These are phyloP conservation scores for Toxostoma redivivum DNA, from an alignment of 2,113 vertebrate species.

Conservation along the genomic window DNA sequence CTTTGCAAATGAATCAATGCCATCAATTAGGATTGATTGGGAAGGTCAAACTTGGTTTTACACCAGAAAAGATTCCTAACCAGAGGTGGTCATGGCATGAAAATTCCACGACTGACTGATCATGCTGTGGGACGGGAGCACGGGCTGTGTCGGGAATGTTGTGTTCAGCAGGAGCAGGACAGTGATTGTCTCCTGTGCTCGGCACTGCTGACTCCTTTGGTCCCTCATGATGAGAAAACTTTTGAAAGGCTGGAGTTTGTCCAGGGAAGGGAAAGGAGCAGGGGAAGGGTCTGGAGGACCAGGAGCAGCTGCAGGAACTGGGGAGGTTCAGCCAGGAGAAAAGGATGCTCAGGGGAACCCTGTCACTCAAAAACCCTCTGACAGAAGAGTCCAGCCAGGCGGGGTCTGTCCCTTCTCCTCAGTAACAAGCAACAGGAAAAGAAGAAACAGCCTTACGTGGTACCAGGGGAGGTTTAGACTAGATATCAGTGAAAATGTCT, in stretches of 20 bases:
- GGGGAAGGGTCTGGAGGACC: neutral
- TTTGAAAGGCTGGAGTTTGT: neutral
- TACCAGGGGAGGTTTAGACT: neutral
- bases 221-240: neutral
- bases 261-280: neutral
- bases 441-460: neutral
- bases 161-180: neutral
- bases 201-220: neutral
- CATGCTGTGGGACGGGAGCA: fast-evolving
- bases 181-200: neutral
- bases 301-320: neutral
- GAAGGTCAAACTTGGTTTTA: neutral
- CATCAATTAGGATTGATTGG: neutral
- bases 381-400: neutral
- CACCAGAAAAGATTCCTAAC: fast-evolving
- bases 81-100: neutral
- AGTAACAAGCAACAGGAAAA: too few relatives aligned
- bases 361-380: neutral
- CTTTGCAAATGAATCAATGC: neutral
- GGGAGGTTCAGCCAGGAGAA: neutral
- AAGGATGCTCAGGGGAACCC: neutral
- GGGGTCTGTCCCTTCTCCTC: neutral
- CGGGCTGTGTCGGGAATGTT: neutral
- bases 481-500: fast-evolving
- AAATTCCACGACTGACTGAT: fast-evolving